Evolutionary conservation across 2,888 invertebrate species (phyloP), one percentile per base, ranked within the genome.

Genomic region (Rhimphoctona megacephalus): DNA sequence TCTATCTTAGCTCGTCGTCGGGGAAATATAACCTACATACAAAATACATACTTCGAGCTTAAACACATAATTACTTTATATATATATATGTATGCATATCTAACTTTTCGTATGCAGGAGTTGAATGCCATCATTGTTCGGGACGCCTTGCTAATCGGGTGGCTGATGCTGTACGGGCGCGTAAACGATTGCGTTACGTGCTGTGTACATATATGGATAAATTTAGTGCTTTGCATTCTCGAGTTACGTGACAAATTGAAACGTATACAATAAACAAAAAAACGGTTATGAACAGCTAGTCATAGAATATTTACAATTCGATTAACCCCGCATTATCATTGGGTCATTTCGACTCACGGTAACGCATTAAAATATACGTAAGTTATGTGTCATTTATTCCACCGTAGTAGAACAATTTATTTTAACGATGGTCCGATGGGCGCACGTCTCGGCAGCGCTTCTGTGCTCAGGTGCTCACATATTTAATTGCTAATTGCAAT

Each of bases 121-220:
- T 69, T 83, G 83, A 86, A 83, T 83, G 86, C 80, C 52, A 78
- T 67, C 77, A 64, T 86, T 83, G 80, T 86, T 57, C 46, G 79
- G 30, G 76, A 70, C n/a, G 81, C 77, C 78, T 77, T 83, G 86
- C 77, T 83, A 86, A 86, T 86, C 83, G 81, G 25, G 67, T 73
- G 83, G 78, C 57, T 78, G 77, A 49, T 30, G 54, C 64, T 33
- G 72, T 54, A 86, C 83, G 77, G 73, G 43, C 70, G 67, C 49
- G 76, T 74, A 39, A 81, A 81, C 77, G 78, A 76, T 77, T 84
- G 81, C 78, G 78, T 86, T 78, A 73, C 81, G 67, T 77, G 36
- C 39, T 69, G n/a, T 78, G 64, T 57, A 78, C 78, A 67, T 78
- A 3, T 33, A n/a, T 17, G 19, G n/a, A 33, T 36, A 5, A 33